Base-by-base conservation (phyloP, 2,113 vertebrate species). In the Charadrius vociferus region DNA sequence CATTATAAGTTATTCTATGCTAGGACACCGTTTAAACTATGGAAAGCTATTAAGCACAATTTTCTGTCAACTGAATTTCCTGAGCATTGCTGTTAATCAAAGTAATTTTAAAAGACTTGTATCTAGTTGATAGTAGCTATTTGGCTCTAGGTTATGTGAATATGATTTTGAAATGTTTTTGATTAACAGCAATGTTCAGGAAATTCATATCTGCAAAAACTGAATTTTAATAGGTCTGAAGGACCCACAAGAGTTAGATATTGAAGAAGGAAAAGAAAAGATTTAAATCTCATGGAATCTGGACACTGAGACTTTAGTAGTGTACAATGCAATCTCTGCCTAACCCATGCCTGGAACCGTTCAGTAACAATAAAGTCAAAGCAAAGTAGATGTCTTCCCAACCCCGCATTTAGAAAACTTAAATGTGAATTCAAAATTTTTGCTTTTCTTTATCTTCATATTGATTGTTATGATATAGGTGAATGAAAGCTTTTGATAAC, bases 51-150 rank as follows among this genome's bases (percentile, higher is more conserved):
- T 89, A 85, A 87, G 61, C 68, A 81, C 14, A 84, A 47, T 77
- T 95, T 89, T 95, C 75, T 92, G 70, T 89, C 58, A 77, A 30
- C 22, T 53, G 70, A 61, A 58, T 87, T 97, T 95, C 73, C 70
- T 90, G 49, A 82, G 23, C 37, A 59, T 81, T 94, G 58, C 86
- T 77, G 27, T 89, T 94, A 84, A 39, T 92, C 78, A 90, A 92
- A 87, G 82, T 87, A 72, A 84, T 96, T 94, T 84, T 80, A 59
- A 80, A 72, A 81, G 26, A 50, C 39, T 73, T 79, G 13, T 82
- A 20, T 79, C 30, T 79, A 65, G 30, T 72, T 81, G 22, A 72
- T 56, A 50, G 32, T 74, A 71, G 85, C 74, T 94, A 9, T 84
- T 95, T 95, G 83, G 22, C 49, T 93, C 15, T 68, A 61, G 70